A percentile compares a stretch with the other conserved stretches of the same genome.
Evolutionary conservation across 2,888 invertebrate species (phyloP).

Genomic region (Stenotaenia linearis): DNA sequence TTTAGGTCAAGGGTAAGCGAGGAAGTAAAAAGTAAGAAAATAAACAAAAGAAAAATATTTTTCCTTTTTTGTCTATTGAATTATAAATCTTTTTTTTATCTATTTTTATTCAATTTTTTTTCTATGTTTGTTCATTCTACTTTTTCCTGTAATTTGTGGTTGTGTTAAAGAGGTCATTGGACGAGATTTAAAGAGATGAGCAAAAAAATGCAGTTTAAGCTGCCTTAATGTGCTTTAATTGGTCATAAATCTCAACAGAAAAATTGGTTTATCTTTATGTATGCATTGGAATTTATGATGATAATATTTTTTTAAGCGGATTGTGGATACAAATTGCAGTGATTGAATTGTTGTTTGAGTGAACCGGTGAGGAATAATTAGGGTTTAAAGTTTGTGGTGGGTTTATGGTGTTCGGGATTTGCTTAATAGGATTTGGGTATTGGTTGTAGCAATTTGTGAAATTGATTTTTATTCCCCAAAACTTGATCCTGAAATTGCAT

Average conservation of each 20-base stretch:
- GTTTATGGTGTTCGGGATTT: too few relatives aligned
- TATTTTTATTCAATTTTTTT: background rate
- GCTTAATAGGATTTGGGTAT: too few relatives aligned
- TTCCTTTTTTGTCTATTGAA: background rate
- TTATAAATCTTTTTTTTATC: background rate
- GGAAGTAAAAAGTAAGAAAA: background rate
- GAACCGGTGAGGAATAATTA: too few relatives aligned
- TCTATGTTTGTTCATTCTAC: too few relatives aligned
- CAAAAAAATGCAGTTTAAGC: background rate
- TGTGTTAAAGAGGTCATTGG: background rate
- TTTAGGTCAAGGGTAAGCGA: background rate
- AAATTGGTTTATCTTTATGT: background rate
- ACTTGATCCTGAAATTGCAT: too few relatives aligned
- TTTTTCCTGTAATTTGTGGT: background rate
- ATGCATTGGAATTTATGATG: background rate
- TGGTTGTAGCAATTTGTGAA: too few relatives aligned
- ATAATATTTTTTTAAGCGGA: background rate
- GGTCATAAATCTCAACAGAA: background rate
- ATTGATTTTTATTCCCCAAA: too few relatives aligned
- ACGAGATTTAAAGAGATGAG: background rate
- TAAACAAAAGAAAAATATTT: background rate
- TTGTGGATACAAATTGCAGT: background rate
- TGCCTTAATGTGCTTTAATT: conserved; percentile 4
- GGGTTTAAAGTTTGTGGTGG: too few relatives aligned
- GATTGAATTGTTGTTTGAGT: background rate